Evolutionary conservation across 2,888 invertebrate species (phyloP), one percentile per base, ranked within the genome.

Genomic region (Calephelis perditalis): DNA sequence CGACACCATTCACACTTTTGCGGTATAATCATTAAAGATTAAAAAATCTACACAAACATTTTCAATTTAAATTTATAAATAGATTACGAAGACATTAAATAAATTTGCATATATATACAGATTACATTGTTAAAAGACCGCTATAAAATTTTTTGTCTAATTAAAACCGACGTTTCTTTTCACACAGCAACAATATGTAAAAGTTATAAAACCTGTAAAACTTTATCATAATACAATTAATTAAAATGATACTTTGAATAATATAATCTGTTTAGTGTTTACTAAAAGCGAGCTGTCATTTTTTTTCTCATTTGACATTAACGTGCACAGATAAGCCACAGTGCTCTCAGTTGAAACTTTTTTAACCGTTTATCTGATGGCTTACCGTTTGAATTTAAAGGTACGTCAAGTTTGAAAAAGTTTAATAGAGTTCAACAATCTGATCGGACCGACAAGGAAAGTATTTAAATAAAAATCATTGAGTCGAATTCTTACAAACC

Each of bases 231-330:
- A 43, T 60, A 45, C 45, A 56, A 60, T 43, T 56, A 56, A 56
- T 56, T 40, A 63, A 59, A 54, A 47, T 45, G 46, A 52, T 56
- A 54, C 44, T 58, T 12, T 36, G 36, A 54, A 59, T 62, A 63
- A 64, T 64, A 66, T 54, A 54, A 54, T 54, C 54, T 54, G 54
- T 36, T 63, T 60, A 61, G 60, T 59, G 63, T 62, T 63, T 63
- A 65, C 64, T 66, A 40, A 66, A 73, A 71, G 70, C 78, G 73
- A 71, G 80, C 83, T 73, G 79, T 74, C 80, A 80, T 75, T 84
- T 82, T 82, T 85, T 84, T 85, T 84, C 81, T 86, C 88, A 89
- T 89, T 88, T 87, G 79, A 88, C 84, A 86, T 90, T 90, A 88
- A 85, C 84, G 75, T 82, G 73, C 82, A 81, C 76, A 83, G 89